These are phyloP conservation scores for Sinocyclocheilus rhinocerous DNA, from an alignment of 2,113 vertebrate species.

Conservation along the genomic window DNA sequence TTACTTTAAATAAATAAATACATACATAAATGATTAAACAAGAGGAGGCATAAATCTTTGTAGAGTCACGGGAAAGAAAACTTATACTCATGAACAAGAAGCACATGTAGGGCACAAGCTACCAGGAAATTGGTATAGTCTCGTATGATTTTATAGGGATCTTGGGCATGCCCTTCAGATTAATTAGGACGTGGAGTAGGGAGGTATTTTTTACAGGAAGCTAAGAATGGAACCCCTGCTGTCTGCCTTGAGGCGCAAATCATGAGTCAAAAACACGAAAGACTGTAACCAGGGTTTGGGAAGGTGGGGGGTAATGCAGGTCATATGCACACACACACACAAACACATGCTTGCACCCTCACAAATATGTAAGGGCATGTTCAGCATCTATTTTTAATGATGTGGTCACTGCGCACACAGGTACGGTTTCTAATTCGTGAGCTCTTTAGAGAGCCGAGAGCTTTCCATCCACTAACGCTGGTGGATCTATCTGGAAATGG, in stretches of 20 bases:
- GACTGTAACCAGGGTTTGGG: slow-evolving; percentile 79
- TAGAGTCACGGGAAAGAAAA: slow-evolving; percentile 78
- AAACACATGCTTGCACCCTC: slow-evolving; percentile 42
- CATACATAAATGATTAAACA: slow-evolving; percentile 22
- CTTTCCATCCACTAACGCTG: slow-evolving; percentile 15
- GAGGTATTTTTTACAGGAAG: slow-evolving; percentile 98
- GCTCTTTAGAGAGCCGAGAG: slow-evolving; percentile 9
- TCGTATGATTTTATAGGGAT: slow-evolving; percentile 95
- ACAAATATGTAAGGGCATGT: slow-evolving; percentile 44
- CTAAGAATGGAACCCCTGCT: slow-evolving; percentile 92
- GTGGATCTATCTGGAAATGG: slow-evolving; percentile 12
- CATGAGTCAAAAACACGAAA: slow-evolving; percentile 80
- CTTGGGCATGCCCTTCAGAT: slow-evolving; percentile 94
- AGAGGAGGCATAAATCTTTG: slow-evolving; percentile 71
- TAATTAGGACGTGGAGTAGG: slow-evolving; percentile 97
- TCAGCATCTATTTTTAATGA: slow-evolving; percentile 47
- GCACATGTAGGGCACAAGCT: slow-evolving; percentile 91
- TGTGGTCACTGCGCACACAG: slow-evolving; percentile 44
- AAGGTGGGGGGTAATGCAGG: slow-evolving; percentile 81
- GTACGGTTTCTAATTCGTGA: slow-evolving; percentile 36
- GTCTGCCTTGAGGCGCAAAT: slow-evolving; percentile 84
- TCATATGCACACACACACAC: slow-evolving; percentile 68
- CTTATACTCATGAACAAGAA: slow-evolving; percentile 91
- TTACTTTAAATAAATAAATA: slow-evolving; percentile 47
- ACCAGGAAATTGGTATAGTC: slow-evolving; percentile 93